Percentiles rank a stretch among this genome's conserved stretches.
Evolutionary conservation across 2,797 vertebrate genomes (phyloP).

Genomic region (Decapterus maruadsi): DNA sequence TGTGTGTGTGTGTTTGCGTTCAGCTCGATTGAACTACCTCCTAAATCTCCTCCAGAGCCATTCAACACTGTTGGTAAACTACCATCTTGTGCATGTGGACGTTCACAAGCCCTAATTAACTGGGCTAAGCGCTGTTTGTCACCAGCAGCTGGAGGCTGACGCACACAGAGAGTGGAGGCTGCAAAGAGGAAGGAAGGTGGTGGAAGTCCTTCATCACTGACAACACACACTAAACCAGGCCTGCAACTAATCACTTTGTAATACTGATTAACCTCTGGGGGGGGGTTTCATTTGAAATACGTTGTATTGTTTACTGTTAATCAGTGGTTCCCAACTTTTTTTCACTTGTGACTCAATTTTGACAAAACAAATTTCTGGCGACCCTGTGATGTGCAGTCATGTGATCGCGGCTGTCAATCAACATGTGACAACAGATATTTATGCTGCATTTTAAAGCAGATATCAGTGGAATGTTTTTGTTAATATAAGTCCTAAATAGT

Average conservation of each 20-base stretch:
- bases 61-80: slow-evolving; percentile 17
- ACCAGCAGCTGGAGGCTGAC: slow-evolving; percentile 29
- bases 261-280: not conserved
- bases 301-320: too few relatives aligned
- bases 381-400: too few relatives aligned
- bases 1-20: slow-evolving; percentile 10
- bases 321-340: too few relatives aligned
- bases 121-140: slow-evolving; percentile 32
- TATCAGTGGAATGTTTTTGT: too few relatives aligned
- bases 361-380: too few relatives aligned
- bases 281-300: not conserved
- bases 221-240: not conserved
- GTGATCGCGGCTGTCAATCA: too few relatives aligned
- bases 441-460: too few relatives aligned
- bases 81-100: slow-evolving; percentile 10
- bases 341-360: too few relatives aligned
- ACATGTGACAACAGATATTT: too few relatives aligned
- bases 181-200: not conserved
- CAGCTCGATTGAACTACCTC: not conserved
- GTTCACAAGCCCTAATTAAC: slow-evolving; percentile 23
- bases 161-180: slow-evolving; percentile 6
- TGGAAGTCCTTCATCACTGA: not conserved
- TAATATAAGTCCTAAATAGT: too few relatives aligned
- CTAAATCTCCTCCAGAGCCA: slow-evolving; percentile 19
- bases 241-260: not conserved